A percentile compares a stretch with the other conserved stretches of the same genome.
phyloP scores from a whole-genome alignment of 1,140 invertebrate genomes.

The Drosophila biarmipes region DNA sequence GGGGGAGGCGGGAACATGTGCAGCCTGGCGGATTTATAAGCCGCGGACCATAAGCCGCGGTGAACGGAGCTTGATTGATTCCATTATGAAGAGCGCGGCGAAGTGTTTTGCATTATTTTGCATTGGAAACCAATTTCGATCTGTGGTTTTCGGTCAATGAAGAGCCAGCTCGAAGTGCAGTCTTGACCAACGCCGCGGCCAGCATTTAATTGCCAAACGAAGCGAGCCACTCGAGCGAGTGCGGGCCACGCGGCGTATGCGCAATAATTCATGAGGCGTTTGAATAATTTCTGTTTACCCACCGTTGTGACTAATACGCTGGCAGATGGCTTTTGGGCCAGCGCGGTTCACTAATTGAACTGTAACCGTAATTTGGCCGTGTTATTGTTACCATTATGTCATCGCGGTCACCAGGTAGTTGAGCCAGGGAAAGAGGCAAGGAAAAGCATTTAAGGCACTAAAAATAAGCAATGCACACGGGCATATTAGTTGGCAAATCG shows the following conservation, averaged over 20 bases:
- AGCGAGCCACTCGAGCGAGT: slow-evolving; percentile 38
- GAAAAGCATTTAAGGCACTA: slow-evolving; percentile 29
- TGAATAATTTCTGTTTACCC: slow-evolving; percentile 68
- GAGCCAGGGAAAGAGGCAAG: slow-evolving; percentile 9
- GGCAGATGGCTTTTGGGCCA: slow-evolving; percentile 58
- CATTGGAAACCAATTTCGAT: slow-evolving; percentile 63
- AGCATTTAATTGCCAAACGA: slow-evolving; percentile 71
- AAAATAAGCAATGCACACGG: slow-evolving; percentile 26
- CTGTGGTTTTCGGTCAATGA: slow-evolving; percentile 48
- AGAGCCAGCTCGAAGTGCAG: slow-evolving; percentile 43
- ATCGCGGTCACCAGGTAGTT: slow-evolving; percentile 48
- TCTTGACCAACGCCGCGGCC: slow-evolving; percentile 50
- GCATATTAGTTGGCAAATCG: slow-evolving; percentile 42
- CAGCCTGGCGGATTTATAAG: slow-evolving; percentile 29
- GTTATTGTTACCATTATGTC: slow-evolving; percentile 74
- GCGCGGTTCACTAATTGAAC: slow-evolving; percentile 75
- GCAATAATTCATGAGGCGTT: slow-evolving; percentile 79
- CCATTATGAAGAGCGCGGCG: slow-evolving; percentile 51
- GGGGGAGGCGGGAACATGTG: neutral
- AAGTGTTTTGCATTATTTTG: slow-evolving; percentile 73
- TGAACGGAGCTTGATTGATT: slow-evolving; percentile 72
- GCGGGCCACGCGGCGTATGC: slow-evolving; percentile 69
- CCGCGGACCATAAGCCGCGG: slow-evolving; percentile 68
- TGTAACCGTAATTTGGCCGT: slow-evolving; percentile 55
- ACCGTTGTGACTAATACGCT: slow-evolving; percentile 63